Base-by-base conservation (phyloP, 2,797 vertebrate genomes). In the Bradypodion ventrale region DNA sequence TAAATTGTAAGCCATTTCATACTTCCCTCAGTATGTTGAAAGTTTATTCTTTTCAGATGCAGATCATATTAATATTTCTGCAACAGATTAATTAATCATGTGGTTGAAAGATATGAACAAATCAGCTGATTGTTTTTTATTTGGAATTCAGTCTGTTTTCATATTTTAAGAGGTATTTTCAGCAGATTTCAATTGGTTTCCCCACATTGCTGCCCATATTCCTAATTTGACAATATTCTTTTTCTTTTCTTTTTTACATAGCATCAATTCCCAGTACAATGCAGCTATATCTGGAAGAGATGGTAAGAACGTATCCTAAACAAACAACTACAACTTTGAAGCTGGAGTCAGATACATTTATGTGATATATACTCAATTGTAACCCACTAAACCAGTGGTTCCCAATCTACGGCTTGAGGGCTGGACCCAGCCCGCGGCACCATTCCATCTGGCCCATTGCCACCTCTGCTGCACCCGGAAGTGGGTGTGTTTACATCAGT, bases 241-340 rank as follows among this genome's bases (percentile, higher is more conserved):
- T 35, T 83, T 88, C 37, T 70, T 91, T 44, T 79, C 32, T 25
- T 25, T 35, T 84, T 73, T 63, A 63, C 75, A 37, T 0, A 94
- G 93, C 84, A 93, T 93, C 86, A 91, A 85, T n/a, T 94, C 95
- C 66, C 95, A 96, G 88, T 96, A 95, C 89, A 93, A 94, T 62
- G 93, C 95, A 0, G 79, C 90, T 0, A 29, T 87, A 74, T 92
- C 94, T 0, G 93, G 93, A 85, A 95, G 92, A 90, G 96, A 96
- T 0, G 95, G 96, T 96, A 95, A 96, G 96, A 80, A 37, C 68
- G 29, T 9, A 0, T 7, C 7, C 6, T 7, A 16, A 16, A 8
- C 1, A 4, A 8, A 15, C 23, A 4, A 1, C 3, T 46, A 42
- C 46, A n/a, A 46, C 13, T 56, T 49, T 49, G 46, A 12, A 12